Conservation (phyloP, 2,113 vertebrate genomes). For the zebrafish (Danio rerio) region DNA sequence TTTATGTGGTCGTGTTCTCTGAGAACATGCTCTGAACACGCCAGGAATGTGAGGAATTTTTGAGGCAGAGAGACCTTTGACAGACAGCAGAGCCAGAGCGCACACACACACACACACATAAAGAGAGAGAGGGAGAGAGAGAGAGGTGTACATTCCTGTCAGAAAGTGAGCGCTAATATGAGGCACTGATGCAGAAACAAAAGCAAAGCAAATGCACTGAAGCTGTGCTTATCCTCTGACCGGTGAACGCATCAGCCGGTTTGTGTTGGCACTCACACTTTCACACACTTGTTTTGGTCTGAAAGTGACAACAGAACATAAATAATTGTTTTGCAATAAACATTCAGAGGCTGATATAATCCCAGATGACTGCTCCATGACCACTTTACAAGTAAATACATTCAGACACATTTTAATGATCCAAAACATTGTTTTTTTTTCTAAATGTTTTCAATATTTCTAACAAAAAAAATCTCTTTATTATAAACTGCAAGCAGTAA, state of each 20-base stretch:
- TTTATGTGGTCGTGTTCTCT: background rate
- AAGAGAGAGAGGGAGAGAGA: constrained; percentile 4
- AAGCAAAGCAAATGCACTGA: constrained; percentile 6
- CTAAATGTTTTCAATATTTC: too few relatives aligned
- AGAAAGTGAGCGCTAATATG: constrained; percentile 3
- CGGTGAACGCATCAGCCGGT: background rate
- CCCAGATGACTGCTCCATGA: too few relatives aligned
- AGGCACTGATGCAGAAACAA: background rate
- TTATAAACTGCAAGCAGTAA: too few relatives aligned
- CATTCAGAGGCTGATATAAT: too few relatives aligned
- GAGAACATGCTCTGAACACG: constrained; percentile 68
- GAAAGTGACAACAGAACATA: too few relatives aligned
- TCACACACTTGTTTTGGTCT: too few relatives aligned
- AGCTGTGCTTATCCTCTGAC: background rate
- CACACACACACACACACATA: background rate
- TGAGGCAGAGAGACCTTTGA: constrained; percentile 22
- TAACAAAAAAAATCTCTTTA: too few relatives aligned
- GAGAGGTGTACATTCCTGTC: constrained; percentile 34
- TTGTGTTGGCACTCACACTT: background rate
- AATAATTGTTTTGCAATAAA: too few relatives aligned
- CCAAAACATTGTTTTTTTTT: too few relatives aligned
- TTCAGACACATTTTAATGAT: too few relatives aligned
- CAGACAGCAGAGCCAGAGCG: constrained; percentile 16
- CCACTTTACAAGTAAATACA: too few relatives aligned
- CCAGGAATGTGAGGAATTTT: constrained; percentile 75